Conservation (phyloP, 2,888 invertebrate genomes). For the Nephrotoma appendiculata region DNA sequence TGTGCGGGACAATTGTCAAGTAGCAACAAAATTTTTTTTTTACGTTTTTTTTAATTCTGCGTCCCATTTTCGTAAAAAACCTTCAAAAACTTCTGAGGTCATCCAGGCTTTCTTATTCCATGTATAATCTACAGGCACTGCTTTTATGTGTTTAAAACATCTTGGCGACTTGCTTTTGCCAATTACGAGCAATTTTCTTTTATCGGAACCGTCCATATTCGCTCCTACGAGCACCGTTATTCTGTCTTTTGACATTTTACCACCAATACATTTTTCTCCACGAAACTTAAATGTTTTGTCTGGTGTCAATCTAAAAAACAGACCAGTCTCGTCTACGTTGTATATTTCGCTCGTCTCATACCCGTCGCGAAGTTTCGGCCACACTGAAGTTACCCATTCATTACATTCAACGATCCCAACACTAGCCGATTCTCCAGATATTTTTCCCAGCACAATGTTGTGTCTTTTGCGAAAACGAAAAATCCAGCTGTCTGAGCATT, state of each 20-base stretch:
- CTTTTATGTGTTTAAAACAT: slow-evolving; percentile 14
- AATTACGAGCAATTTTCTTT: slow-evolving; percentile 16
- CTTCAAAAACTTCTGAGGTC: slow-evolving; percentile 11
- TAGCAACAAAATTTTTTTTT: slow-evolving; percentile 14
- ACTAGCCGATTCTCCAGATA: too few relatives aligned
- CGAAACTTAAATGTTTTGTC: neutral
- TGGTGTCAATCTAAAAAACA: slow-evolving; percentile 6
- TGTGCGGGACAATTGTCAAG: slow-evolving; percentile 14
- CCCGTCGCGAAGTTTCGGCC: neutral
- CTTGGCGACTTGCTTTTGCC: slow-evolving; percentile 16
- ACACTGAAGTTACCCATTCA: too few relatives aligned
- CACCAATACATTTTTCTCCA: slow-evolving; percentile 15
- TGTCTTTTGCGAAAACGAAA: too few relatives aligned
- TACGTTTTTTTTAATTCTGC: slow-evolving; percentile 11
- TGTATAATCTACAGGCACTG: neutral
- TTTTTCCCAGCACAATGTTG: too few relatives aligned
- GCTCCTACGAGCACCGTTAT: slow-evolving; percentile 17
- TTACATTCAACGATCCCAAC: too few relatives aligned
- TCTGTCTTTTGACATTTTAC: slow-evolving; percentile 15
- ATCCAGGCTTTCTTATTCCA: slow-evolving; percentile 8
- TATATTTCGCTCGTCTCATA: neutral
- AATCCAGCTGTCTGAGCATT: too few relatives aligned
- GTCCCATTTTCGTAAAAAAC: slow-evolving; percentile 9
- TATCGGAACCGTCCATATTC: slow-evolving; percentile 17
- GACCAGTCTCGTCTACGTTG: slow-evolving; percentile 7